A percentile compares a stretch with the other conserved stretches of the same genome.
Conservation (phyloP, 2,888 invertebrate genomes). For the Polyploca ridens region DNA sequence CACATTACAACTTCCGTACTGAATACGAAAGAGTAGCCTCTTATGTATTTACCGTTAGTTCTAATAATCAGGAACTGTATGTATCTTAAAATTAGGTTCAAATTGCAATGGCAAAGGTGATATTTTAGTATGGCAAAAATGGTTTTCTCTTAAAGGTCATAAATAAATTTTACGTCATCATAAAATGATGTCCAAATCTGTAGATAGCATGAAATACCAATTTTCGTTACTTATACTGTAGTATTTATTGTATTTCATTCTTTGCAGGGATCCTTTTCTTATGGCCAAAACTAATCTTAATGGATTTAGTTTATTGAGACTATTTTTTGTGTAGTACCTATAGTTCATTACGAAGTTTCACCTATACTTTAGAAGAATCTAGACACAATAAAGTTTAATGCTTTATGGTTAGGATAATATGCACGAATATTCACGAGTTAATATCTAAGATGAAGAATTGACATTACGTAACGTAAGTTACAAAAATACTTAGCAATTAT, state of each 20-base stretch:
- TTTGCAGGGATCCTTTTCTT: not conserved
- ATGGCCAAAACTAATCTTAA: not conserved
- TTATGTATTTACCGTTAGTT: not conserved
- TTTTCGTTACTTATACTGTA: not conserved
- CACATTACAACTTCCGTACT: slow-evolving; percentile 11
- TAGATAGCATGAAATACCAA: slow-evolving; percentile 11
- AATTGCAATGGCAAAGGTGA: not conserved
- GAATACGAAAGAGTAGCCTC: not conserved
- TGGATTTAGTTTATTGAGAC: no score
- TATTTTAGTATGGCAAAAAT: not conserved
- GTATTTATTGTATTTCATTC: not conserved
- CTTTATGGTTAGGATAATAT: no score
- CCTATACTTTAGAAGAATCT: no score
- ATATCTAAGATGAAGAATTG: no score
- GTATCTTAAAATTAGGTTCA: not conserved
- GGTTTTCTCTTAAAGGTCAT: slow-evolving; percentile 9
- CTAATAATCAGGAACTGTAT: not conserved
- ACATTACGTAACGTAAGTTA: no score
- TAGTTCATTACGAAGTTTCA: no score
- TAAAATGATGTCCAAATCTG: slow-evolving; percentile 18
- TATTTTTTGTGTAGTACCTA: no score
- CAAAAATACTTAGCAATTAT: no score
- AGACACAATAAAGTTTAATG: no score
- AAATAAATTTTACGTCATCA: slow-evolving; percentile 20
- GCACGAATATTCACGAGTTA: no score